These are phyloP conservation scores for Fukomys damarensis DNA, from an alignment of 2,113 vertebrate genomes.

Conservation along the genomic window DNA sequence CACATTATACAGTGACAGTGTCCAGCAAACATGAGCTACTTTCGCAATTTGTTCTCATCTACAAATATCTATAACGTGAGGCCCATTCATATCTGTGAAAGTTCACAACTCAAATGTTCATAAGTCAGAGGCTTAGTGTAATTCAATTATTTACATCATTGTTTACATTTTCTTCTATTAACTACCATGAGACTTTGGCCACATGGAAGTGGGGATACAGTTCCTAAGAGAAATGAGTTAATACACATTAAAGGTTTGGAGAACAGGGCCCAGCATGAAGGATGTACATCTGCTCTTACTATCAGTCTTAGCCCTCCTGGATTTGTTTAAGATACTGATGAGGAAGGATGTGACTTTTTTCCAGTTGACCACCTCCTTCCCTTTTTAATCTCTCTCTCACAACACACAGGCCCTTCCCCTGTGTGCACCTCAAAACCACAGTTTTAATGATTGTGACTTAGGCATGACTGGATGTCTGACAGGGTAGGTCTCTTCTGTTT, in stretches of 20 bases:
- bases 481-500: not conserved
- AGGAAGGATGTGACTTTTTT: not conserved
- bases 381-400: too few species aligned
- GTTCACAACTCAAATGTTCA: not conserved
- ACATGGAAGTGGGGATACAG: not conserved
- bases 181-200: not conserved
- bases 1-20: not conserved
- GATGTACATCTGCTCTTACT: too few species aligned
- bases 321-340: not conserved
- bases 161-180: not conserved
- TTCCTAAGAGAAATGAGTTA: not conserved
- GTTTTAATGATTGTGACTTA: not conserved
- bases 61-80: not conserved
- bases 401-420: not conserved
- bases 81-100: not conserved
- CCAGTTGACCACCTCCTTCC: not conserved
- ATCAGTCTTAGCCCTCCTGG: not conserved
- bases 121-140: not conserved
- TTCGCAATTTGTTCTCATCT: not conserved
- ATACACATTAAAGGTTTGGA: fast-evolving
- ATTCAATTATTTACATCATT: not conserved
- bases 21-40: not conserved
- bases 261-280: not conserved
- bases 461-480: too few species aligned
- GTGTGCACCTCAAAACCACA: not conserved